Base-by-base conservation (phyloP, 1,140 invertebrate genomes). In the Drosophila sechellia region DNA sequence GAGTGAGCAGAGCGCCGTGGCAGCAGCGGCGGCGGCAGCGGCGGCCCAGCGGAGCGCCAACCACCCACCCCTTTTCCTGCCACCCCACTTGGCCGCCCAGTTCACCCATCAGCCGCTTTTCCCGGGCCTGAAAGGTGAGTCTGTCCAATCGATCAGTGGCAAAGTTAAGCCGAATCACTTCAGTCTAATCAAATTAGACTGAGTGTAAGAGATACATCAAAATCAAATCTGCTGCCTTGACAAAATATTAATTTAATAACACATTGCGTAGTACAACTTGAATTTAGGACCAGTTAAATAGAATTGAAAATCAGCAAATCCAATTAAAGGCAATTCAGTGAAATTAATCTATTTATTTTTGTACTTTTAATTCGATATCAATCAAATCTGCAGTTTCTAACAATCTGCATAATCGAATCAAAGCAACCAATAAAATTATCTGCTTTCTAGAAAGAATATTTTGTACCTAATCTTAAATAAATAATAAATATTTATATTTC, bases 71-170 rank as follows among this genome's bases (percentile, higher is more conserved):
- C 93, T 97, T 13, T 97, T 97, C 93, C 95, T 97, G 87, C 96
- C 96, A 15, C 96, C 96, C 1, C 96, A 97, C 90, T 93, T 97
- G 75, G 95, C 96, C 53, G 95, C 94, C 63, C 95, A 96, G 84
- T 96, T 97, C 90, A 95, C 96, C 43, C 96, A 96, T 56, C 96
- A 96, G 63, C 96, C 96, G 1, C 94, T 97, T 22, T 97, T 97
- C 92, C 95, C 95, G 71, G 93, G 92, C 79, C 93, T 96, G 43
- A 96, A 96, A 95, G 95, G 95, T 96, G 93, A 93, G 5, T 49
- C 63, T 31, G 45, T 43, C 27, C 59, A 59, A 74, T 71, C 76
- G 13, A 71, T 85, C 56, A 58, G 65, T 37, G 52, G 22, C 49
- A 55, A 71, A 74, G 53, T 54, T 42, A 17, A 42, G 35, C 37